A percentile compares a stretch with the other conserved stretches of the same genome.
Conservation (phyloP, 2,797 vertebrate genomes). For the Malurus leucopterus region DNA sequence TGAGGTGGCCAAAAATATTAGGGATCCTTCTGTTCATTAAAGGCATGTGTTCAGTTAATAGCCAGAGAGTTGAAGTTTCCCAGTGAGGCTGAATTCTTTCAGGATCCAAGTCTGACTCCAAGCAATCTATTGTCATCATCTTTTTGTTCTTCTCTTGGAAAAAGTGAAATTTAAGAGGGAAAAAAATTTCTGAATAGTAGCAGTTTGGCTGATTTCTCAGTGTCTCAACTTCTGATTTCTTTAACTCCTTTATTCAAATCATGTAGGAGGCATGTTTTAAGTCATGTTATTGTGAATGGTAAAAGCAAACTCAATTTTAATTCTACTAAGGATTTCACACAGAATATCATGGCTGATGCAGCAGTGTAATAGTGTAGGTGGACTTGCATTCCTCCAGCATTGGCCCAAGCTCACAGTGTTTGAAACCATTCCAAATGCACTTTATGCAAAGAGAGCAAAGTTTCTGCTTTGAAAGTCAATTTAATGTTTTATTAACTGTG, state of each 20-base stretch:
- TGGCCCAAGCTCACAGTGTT: not conserved
- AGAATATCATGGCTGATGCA: not conserved
- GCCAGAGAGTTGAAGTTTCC: not conserved
- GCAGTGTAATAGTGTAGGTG: not conserved
- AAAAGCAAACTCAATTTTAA: not conserved
- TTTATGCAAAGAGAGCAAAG: not conserved
- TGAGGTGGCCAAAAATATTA: not conserved
- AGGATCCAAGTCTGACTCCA: constrained; percentile 13
- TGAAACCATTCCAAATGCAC: not conserved
- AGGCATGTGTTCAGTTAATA: not conserved
- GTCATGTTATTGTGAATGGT: not conserved
- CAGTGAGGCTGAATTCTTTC: constrained; percentile 7
- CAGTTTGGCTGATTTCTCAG: not conserved
- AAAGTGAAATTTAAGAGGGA: not conserved
- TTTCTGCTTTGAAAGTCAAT: constrained; percentile 3
- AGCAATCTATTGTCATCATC: constrained; percentile 20
- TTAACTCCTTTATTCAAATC: not conserved
- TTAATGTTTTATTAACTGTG: not conserved
- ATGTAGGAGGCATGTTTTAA: not conserved
- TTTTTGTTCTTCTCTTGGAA: constrained; percentile 5
- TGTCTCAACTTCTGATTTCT: not conserved
- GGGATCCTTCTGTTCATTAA: not conserved
- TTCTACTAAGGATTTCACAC: not conserved
- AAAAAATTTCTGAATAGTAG: not conserved
- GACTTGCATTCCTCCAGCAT: not conserved